Evolutionary conservation across 2,113 vertebrate genomes (phyloP).

Genomic region (Eleginops maclovinus): DNA sequence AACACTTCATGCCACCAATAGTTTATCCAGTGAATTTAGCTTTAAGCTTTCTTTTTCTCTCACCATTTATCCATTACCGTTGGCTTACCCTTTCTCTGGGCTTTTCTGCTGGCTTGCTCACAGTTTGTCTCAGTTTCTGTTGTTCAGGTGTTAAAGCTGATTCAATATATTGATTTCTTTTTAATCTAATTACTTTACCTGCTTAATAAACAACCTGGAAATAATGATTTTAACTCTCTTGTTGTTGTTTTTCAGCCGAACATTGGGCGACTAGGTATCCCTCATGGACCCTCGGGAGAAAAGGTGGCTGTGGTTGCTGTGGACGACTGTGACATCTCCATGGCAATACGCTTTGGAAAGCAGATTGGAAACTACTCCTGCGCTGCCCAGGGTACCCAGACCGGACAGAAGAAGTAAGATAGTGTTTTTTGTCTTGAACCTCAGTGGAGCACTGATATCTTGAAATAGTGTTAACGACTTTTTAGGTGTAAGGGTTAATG

Average conservation of each 20-base stretch:
- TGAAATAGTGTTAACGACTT: too few species aligned
- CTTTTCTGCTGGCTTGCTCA: not conserved
- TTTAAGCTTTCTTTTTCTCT: not conserved
- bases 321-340: constrained; percentile 94
- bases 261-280: constrained; percentile 92
- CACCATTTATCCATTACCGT: not conserved
- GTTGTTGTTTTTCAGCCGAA: constrained; percentile 86
- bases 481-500: too few species aligned
- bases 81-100: not conserved
- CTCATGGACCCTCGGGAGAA: constrained; percentile 94
- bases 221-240: not conserved
- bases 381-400: constrained; percentile 95
- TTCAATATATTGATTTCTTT: not conserved
- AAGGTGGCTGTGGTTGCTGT: constrained; percentile 96
- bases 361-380: constrained; percentile 95
- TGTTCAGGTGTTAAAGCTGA: not conserved
- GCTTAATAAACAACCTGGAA: not conserved
- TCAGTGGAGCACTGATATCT: too few species aligned
- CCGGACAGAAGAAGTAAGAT: constrained; percentile 95
- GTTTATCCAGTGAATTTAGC: not conserved
- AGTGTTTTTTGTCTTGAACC: not conserved
- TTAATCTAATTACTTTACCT: not conserved
- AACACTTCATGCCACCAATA: not conserved
- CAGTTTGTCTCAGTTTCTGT: not conserved
- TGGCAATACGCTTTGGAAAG: constrained; percentile 92